These are phyloP conservation scores for Euplagia quadripunctaria DNA, from an alignment of 2,888 invertebrate species.

Conservation along the genomic window DNA sequence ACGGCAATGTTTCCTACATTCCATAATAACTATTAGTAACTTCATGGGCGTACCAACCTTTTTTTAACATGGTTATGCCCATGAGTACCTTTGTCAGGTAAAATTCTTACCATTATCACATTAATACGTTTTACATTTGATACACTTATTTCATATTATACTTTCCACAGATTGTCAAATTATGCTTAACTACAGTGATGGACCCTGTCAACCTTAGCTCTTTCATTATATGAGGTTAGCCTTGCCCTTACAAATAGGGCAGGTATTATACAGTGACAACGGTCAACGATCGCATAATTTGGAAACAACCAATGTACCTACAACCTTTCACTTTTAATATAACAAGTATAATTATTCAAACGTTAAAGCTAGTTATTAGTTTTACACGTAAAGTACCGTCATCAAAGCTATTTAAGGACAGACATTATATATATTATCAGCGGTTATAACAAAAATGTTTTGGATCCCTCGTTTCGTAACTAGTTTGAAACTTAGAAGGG, in stretches of 20 bases:
- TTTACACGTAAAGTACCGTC: constrained; percentile 10
- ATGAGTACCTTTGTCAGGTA: background rate
- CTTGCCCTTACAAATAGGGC: constrained; percentile 9
- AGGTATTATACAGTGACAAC: constrained; percentile 4
- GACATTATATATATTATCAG: constrained; percentile 23
- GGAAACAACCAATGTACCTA: constrained; percentile 6
- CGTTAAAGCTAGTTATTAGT: background rate
- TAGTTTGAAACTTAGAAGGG: constrained; percentile 36
- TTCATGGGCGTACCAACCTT: no score
- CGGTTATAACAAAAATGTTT: constrained; percentile 32
- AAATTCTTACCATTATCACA: background rate
- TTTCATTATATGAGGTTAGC: constrained; percentile 7
- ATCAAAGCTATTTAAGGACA: constrained; percentile 24
- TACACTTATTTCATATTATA: background rate
- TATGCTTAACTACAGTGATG: background rate
- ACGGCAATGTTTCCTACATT: no score
- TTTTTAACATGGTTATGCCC: no score
- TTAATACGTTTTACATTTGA: background rate
- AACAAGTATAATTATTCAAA: background rate
- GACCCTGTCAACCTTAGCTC: background rate
- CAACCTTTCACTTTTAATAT: background rate
- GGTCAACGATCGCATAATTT: constrained; percentile 13
- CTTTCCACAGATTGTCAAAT: background rate
- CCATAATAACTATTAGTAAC: no score
- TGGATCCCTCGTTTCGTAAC: constrained; percentile 31